phyloP scores from a whole-genome alignment of 2,888 invertebrate genomes.

The Agrotis ipsilon region DNA sequence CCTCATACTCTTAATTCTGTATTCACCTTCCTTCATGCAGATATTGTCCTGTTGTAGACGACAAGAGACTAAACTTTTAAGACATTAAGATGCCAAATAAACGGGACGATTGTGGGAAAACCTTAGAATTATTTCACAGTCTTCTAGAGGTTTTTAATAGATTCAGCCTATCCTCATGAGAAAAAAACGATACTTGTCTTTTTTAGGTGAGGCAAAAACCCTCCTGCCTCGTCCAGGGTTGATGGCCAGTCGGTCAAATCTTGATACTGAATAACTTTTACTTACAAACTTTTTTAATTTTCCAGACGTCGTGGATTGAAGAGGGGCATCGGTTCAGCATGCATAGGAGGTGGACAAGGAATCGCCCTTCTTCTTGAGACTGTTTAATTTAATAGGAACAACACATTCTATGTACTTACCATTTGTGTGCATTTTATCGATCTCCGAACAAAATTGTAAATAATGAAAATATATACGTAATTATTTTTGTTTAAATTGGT shows the following conservation, averaged over 20 bases:
- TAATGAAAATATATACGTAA: slow-evolving; percentile 32
- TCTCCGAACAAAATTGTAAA: slow-evolving; percentile 52
- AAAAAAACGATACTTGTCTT: neutral
- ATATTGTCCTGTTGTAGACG: too few species aligned
- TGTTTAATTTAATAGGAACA: slow-evolving; percentile 78
- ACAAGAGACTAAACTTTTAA: too few species aligned
- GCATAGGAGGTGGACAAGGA: slow-evolving; percentile 99
- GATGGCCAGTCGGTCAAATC: neutral
- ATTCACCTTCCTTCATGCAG: too few species aligned
- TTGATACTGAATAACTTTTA: too few species aligned
- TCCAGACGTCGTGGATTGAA: slow-evolving; percentile 95
- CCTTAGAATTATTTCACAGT: too few species aligned
- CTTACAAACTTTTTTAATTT: slow-evolving; percentile 66
- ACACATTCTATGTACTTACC: neutral
- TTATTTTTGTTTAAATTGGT: slow-evolving; percentile 24
- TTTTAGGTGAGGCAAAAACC: neutral
- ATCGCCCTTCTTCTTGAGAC: slow-evolving; percentile 97
- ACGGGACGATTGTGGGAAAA: too few species aligned
- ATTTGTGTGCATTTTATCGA: slow-evolving; percentile 40
- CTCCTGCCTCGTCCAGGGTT: neutral
- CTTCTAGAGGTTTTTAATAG: too few species aligned
- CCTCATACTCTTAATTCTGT: too few species aligned
- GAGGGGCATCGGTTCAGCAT: slow-evolving; percentile 97
- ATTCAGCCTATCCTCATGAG: neutral
- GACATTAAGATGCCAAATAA: too few species aligned